phyloP scores from a whole-genome alignment of 2,113 vertebrate species.

The Turdus rufiventris region DNA sequence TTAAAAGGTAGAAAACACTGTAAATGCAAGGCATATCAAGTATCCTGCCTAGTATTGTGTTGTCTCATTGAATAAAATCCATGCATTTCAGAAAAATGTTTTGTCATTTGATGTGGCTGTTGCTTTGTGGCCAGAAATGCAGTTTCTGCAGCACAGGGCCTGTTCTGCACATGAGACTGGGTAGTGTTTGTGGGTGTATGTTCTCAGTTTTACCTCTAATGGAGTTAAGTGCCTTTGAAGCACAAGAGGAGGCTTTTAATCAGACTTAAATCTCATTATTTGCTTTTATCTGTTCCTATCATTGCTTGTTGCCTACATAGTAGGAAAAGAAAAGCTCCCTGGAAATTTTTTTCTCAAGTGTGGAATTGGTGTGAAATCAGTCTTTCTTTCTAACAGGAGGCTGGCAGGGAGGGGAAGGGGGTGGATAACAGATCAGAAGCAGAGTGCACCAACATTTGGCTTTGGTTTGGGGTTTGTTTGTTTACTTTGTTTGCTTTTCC shows the following conservation, averaged over 20 bases:
- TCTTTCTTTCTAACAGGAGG: neutral
- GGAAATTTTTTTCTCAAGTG: neutral
- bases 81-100: neutral
- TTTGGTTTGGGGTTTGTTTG: neutral
- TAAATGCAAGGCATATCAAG: no score
- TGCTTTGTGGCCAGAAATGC: neutral
- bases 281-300: slow-evolving; percentile 10
- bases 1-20: neutral
- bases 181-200: neutral
- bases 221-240: neutral
- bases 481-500: neutral
- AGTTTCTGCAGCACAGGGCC: accelerated
- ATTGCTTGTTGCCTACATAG: neutral
- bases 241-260: neutral
- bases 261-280: neutral
- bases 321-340: neutral
- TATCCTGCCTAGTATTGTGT: neutral
- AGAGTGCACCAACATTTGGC: neutral
- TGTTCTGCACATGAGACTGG: accelerated
- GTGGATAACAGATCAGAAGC: neutral
- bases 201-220: neutral
- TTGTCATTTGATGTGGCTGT: neutral
- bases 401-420: neutral
- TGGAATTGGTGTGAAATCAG: neutral
- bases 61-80: neutral